Percentiles rank a stretch among this genome's conserved stretches.
These are phyloP conservation scores for Clarias pachynema DNA, from an alignment of 2,797 vertebrate species.

Conservation along the genomic window DNA sequence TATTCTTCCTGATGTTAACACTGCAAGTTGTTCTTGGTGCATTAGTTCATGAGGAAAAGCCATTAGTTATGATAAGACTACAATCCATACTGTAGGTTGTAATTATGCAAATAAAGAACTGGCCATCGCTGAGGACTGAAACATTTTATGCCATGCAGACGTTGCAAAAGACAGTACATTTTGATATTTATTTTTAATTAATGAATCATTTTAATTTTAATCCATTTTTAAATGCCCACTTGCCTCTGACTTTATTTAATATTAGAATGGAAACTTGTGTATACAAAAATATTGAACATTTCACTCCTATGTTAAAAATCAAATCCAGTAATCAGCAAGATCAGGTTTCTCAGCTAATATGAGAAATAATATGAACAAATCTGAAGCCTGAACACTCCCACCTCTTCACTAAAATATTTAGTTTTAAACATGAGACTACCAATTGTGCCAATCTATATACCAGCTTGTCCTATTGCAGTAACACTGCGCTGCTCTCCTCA, in stretches of 20 bases:
- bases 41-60: neutral
- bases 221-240: neutral
- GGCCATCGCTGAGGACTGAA: neutral
- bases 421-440: conserved; percentile 7
- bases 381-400: conserved; percentile 2
- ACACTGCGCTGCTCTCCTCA: conserved; percentile 11
- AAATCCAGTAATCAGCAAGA: neutral
- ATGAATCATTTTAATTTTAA: too few relatives aligned
- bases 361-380: neutral
- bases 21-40: neutral
- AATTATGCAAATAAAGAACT: neutral
- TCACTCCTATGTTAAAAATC: neutral
- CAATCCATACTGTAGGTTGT: neutral
- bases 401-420: conserved; percentile 19
- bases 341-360: neutral
- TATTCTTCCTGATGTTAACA: neutral
- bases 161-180: neutral
- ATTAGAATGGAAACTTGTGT: neutral
- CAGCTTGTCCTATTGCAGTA: conserved; percentile 17
- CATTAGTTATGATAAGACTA: neutral
- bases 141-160: neutral
- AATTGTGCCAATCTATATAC: neutral
- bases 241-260: neutral
- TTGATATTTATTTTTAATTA: neutral
- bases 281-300: neutral